phyloP scores from a whole-genome alignment of 2,797 vertebrate genomes.

The Hylomyscus alleni region DNA sequence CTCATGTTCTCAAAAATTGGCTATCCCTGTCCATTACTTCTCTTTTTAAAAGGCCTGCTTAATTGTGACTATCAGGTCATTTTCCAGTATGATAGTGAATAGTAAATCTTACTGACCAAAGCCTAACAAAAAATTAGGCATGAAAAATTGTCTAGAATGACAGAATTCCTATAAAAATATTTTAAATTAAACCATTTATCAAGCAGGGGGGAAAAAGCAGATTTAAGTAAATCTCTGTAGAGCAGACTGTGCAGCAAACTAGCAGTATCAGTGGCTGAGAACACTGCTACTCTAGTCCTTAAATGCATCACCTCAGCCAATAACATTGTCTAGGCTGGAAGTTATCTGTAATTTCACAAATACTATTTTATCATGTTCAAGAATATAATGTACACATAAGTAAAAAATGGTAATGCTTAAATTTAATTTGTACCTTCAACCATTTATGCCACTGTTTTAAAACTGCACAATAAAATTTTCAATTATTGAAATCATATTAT shows the following conservation, averaged over 20 bases:
- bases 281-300: slow-evolving; percentile 53
- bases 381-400: slow-evolving; percentile 44
- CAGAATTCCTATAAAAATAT: slow-evolving; percentile 44
- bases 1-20: slow-evolving; percentile 38
- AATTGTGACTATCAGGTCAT: slow-evolving; percentile 21
- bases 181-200: not conserved
- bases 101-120: slow-evolving; percentile 29
- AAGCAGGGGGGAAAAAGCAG: not conserved
- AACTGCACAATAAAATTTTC: slow-evolving; percentile 67
- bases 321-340: slow-evolving; percentile 38
- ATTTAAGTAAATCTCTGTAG: not conserved
- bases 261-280: slow-evolving; percentile 38
- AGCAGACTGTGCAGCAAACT: slow-evolving; percentile 67
- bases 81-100: slow-evolving; percentile 14
- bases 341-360: slow-evolving; percentile 55
- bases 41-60: slow-evolving; percentile 61
- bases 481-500: slow-evolving; percentile 61
- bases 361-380: slow-evolving; percentile 56
- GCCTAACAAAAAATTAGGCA: slow-evolving; percentile 59
- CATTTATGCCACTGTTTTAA: slow-evolving; percentile 72
- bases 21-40: slow-evolving; percentile 52
- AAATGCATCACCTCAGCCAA: slow-evolving; percentile 34
- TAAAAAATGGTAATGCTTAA: slow-evolving; percentile 67
- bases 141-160: slow-evolving; percentile 65
- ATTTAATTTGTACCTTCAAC: slow-evolving; percentile 64